A percentile compares a stretch with the other conserved stretches of the same genome.
These are phyloP conservation scores for Acanthopagrus latus DNA, from an alignment of 2,797 vertebrate species.

Conservation along the genomic window DNA sequence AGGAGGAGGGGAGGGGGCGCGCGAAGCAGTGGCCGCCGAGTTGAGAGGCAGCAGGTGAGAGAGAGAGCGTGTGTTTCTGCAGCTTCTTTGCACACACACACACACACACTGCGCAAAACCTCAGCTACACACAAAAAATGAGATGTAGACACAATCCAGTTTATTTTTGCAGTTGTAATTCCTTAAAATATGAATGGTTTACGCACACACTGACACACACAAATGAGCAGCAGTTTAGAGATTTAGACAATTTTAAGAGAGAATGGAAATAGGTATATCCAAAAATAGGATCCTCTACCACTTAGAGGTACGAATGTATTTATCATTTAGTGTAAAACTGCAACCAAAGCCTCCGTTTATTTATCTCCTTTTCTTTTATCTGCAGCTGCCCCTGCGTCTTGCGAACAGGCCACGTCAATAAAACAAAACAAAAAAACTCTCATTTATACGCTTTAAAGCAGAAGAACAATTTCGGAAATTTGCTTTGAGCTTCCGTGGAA, in stretches of 20 bases:
- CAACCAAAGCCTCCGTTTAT: neutral
- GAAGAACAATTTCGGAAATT: conserved; percentile 28
- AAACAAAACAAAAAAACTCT: neutral
- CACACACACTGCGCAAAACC: neutral
- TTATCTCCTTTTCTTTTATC: conserved; percentile 15
- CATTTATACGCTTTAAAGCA: neutral
- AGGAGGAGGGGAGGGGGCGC: neutral
- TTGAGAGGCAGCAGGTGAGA: conserved; percentile 42
- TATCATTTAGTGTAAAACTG: neutral
- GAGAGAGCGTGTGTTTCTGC: conserved; percentile 18
- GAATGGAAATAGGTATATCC: neutral
- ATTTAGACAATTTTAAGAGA: neutral
- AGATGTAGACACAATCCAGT: neutral
- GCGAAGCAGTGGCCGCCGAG: conserved; percentile 12
- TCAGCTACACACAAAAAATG: neutral
- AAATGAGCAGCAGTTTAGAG: neutral
- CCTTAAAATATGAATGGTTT: neutral
- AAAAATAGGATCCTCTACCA: neutral
- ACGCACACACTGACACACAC: neutral
- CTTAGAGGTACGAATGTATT: neutral
- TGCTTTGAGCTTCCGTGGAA: conserved; percentile 32
- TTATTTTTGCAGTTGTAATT: neutral
- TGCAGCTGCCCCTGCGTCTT: conserved; percentile 14
- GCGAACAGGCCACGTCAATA: neutral
- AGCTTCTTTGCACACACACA: neutral